Evolutionary conservation across 1,140 invertebrate genomes (phyloP), one percentile per base, ranked within the genome.

Genomic region (Coenobita brevimanus): DNA sequence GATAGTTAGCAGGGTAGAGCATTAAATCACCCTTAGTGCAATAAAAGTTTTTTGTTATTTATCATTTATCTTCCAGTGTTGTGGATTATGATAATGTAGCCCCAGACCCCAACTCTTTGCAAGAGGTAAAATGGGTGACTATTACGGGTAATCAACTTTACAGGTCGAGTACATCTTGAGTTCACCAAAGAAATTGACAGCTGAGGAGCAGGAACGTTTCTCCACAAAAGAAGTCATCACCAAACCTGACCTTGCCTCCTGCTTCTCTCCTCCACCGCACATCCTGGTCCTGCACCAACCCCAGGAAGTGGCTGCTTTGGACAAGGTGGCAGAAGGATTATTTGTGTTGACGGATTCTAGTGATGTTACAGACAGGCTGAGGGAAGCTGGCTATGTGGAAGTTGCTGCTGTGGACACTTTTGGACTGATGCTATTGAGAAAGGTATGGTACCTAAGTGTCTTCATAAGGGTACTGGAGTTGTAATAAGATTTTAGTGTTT

Each of bases 201-300:
- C 4, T 0, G 84, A 87, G 62, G 67, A 87, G n/a, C 21, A 78
- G 41, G 60, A 87, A n/a, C 24, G 38, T 2, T 46, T 87, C 4
- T n/a, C 21, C 4, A 38, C 71, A 21, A 92, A 98, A 0, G 98
- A 98, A 92, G 93, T 94, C 0, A 94, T 95, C 0, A 89, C 96
- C 91, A 94, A 94, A 83, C 93, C 94, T 80, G 93, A 94, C 0
- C 94, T 95, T 89, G 92, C 91, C 75, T 93, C 94, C 90, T 92
- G 92, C 36, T 92, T 94, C 83, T 82, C 91, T 62, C 85, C 92
- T 67, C 82, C 91, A 71, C 90, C 92, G 71, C 95, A 95, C 90
- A 93, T 97, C 50, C 95, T 97, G 91, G 92, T 97, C 8, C 94
- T 96, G n/a, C 94, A 94, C 73, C 94, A 96, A 91, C 94, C 94